Evolutionary conservation across 2,797 vertebrate genomes (phyloP).

Genomic region (Halcyon badia): DNA sequence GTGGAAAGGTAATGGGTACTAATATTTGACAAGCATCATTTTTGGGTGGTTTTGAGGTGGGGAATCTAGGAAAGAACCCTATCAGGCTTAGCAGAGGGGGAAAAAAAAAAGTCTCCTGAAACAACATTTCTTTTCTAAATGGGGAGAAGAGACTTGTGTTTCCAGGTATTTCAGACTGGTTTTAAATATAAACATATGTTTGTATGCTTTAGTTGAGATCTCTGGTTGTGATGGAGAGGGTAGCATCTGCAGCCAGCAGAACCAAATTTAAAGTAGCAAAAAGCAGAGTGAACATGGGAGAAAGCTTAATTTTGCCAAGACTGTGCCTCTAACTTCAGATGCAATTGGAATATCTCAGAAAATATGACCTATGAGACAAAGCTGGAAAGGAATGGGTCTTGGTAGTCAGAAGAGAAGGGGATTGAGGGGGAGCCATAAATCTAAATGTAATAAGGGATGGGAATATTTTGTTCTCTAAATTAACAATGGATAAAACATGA

Average conservation of each 20-base stretch:
- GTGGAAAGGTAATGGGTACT: conserved; percentile 82
- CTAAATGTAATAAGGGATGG: neutral
- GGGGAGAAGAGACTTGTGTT: neutral
- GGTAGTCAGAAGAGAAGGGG: neutral
- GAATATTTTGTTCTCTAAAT: neutral
- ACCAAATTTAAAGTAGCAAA: neutral
- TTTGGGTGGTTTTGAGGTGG: neutral
- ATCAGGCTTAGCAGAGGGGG: neutral
- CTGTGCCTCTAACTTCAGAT: neutral
- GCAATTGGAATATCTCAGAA: neutral
- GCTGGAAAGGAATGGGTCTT: neutral
- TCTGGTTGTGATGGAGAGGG: neutral
- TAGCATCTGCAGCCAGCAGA: neutral
- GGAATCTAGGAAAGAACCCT: neutral
- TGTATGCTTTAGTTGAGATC: neutral
- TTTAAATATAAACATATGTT: neutral
- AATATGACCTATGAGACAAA: neutral
- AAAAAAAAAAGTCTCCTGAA: neutral
- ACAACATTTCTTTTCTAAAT: neutral
- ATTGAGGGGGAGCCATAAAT: neutral
- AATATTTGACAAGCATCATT: neutral
- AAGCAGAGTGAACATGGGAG: neutral
- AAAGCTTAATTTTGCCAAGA: neutral
- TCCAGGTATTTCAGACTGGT: neutral
- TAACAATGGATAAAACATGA: neutral